Conservation (phyloP, 1,140 invertebrate species). For the Spodoptera litura region DNA sequence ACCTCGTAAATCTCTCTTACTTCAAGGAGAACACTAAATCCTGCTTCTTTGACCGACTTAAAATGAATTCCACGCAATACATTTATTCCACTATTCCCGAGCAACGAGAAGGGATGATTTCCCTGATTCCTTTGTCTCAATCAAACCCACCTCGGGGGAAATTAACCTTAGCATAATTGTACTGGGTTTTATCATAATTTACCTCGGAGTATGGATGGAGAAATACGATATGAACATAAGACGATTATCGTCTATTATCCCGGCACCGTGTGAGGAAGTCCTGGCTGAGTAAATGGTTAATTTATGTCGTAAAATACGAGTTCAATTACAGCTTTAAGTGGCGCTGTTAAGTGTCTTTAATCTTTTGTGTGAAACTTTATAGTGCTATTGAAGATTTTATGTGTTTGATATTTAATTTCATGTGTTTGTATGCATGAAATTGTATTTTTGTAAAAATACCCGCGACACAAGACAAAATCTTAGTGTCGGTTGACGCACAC, state of each 20-base stretch:
- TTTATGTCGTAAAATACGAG: background rate
- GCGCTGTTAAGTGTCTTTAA: too few relatives aligned
- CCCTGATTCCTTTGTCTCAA: constrained; percentile 50
- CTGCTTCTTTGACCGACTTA: constrained; percentile 15
- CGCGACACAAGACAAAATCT: too few relatives aligned
- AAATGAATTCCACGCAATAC: constrained; percentile 29
- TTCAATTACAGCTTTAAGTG: background rate
- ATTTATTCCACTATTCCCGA: constrained; percentile 37
- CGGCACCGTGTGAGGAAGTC: background rate
- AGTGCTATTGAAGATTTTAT: too few relatives aligned
- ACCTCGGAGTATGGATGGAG: constrained; percentile 4
- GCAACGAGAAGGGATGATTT: constrained; percentile 37
- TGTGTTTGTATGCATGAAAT: too few relatives aligned
- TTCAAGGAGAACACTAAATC: background rate
- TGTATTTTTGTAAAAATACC: too few relatives aligned
- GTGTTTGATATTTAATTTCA: too few relatives aligned
- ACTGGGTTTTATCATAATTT: constrained; percentile 39
- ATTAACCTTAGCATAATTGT: constrained; percentile 50
- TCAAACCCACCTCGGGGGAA: constrained; percentile 50
- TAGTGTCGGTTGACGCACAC: too few relatives aligned
- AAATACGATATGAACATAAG: constrained; percentile 21
- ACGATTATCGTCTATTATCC: constrained; percentile 28
- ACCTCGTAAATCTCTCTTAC: constrained; percentile 26
- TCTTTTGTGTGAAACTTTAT: too few relatives aligned
- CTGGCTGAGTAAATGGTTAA: constrained; percentile 4